phyloP scores from a whole-genome alignment of 2,113 vertebrate genomes.

The Cranoglanis bouderius region DNA sequence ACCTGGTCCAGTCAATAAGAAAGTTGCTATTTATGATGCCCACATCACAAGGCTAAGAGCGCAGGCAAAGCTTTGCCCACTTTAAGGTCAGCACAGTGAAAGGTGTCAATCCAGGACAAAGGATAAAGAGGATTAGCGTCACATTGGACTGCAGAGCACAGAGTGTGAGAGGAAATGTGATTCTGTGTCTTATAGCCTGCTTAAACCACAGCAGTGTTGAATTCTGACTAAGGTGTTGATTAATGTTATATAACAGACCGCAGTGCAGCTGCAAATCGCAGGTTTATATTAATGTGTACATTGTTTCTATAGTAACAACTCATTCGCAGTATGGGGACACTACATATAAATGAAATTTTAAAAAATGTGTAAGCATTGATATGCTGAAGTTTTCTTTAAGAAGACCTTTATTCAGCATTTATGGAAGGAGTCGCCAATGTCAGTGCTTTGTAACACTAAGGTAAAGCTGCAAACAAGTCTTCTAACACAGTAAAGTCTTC shows the following conservation, averaged over 20 bases:
- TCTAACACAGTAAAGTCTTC: not conserved
- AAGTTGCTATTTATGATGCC: conserved; percentile 44
- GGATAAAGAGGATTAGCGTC: conserved; percentile 39
- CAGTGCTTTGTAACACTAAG: not conserved
- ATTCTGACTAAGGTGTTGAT: not conserved
- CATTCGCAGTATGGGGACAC: not conserved
- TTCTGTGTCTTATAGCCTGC: not conserved
- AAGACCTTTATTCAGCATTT: not conserved
- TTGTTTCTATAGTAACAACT: not conserved
- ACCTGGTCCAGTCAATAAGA: conserved; percentile 50
- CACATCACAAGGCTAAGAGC: not conserved
- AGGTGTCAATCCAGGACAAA: conserved; percentile 29
- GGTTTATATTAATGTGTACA: not conserved
- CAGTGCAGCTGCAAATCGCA: not conserved
- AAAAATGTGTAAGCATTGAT: not conserved
- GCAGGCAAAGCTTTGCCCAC: conserved; percentile 5
- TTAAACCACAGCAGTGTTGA: not conserved
- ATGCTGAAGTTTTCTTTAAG: not conserved
- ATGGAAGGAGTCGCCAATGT: not conserved
- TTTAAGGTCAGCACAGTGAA: conserved; percentile 21
- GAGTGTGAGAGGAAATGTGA: not conserved
- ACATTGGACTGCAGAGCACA: conserved; percentile 23
- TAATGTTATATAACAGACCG: not conserved
- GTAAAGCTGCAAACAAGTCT: not conserved
- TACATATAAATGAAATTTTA: not conserved